A percentile compares a stretch with the other conserved stretches of the same genome.
Conservation (phyloP, 2,888 invertebrate species). For the Yponomeuta cagnagella region DNA sequence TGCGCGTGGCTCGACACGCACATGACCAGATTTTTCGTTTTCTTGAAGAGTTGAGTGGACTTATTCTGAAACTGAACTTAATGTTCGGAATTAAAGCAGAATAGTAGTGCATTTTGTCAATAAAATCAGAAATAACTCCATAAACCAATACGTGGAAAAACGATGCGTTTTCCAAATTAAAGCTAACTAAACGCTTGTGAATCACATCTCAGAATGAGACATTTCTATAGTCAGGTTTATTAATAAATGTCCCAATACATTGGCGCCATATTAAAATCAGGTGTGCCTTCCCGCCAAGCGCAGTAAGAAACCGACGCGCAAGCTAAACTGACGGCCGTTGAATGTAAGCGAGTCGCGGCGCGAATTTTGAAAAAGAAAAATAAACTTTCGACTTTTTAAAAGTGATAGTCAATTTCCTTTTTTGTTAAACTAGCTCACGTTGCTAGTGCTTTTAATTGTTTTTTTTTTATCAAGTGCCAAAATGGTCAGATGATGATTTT, state of each 20-base stretch:
- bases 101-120: background rate
- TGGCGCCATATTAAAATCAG: conserved; percentile 32
- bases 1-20: no score
- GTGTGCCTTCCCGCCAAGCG: conserved; percentile 32
- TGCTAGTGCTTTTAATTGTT: background rate
- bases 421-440: background rate
- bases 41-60: no score
- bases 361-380: conserved; percentile 25
- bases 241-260: conserved; percentile 1
- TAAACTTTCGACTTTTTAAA: conserved; percentile 25
- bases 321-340: conserved; percentile 32
- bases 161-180: background rate
- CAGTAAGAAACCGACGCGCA: conserved; percentile 41
- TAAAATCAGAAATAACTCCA: background rate
- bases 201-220: conserved; percentile 8
- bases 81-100: background rate
- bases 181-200: background rate
- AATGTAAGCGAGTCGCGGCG: background rate
- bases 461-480: conserved; percentile 18
- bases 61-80: background rate
- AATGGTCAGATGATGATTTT: conserved; percentile 33
- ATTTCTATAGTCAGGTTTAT: conserved; percentile 4
- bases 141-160: background rate
- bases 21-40: no score
- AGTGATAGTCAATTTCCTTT: conserved; percentile 27